A percentile compares a stretch with the other conserved stretches of the same genome.
phyloP scores from a whole-genome alignment of 2,113 vertebrate species.

The Ceyx melanurus region DNA sequence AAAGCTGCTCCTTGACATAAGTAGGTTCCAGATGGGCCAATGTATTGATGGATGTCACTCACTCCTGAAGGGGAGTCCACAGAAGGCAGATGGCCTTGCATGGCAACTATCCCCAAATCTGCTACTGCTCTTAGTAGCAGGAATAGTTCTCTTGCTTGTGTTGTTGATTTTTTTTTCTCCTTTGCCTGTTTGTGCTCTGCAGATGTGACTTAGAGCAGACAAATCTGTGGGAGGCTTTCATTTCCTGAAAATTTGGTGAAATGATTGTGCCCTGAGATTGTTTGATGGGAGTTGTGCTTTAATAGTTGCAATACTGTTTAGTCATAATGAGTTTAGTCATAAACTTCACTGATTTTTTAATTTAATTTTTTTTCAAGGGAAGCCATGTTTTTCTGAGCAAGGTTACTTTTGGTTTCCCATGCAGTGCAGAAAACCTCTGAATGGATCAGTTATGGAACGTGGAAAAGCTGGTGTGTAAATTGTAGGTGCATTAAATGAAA shows the following conservation, averaged over 20 bases:
- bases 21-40: background rate
- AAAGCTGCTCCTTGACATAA: background rate
- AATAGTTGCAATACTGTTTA: background rate
- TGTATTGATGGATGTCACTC: conserved; percentile 35
- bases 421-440: background rate
- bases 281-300: background rate
- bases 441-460: background rate
- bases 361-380: background rate
- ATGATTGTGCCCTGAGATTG: background rate
- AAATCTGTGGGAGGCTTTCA: conserved; percentile 18
- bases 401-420: background rate
- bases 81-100: conserved; percentile 17
- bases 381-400: background rate
- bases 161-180: background rate
- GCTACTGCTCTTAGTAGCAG: background rate
- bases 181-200: background rate
- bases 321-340: background rate
- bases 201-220: background rate
- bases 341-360: background rate
- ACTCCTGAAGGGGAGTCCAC: background rate
- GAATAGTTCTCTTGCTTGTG: background rate
- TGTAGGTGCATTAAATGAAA: background rate
- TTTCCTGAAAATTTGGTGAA: conserved; percentile 35
- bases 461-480: background rate
- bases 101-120: conserved; percentile 4